Percentiles rank a stretch among this genome's conserved stretches.
Evolutionary conservation across 2,113 vertebrate species (phyloP).

Genomic region (Rhea americana): DNA sequence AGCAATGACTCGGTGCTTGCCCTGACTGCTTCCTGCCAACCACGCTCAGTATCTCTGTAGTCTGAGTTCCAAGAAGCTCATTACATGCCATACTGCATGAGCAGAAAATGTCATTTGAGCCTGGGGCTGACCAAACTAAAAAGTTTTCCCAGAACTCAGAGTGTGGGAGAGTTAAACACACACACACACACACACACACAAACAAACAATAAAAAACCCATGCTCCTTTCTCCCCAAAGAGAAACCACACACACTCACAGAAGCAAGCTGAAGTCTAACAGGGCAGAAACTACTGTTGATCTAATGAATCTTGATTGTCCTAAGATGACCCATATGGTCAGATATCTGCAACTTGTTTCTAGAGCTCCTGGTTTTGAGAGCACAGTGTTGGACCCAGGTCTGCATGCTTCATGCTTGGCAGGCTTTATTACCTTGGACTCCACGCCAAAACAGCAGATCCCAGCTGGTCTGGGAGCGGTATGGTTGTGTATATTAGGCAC

Average conservation of each 20-base stretch:
- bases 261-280: neutral
- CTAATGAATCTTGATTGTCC: neutral
- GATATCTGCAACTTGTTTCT: fast-evolving
- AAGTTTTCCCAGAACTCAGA: neutral
- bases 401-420: neutral
- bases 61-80: neutral
- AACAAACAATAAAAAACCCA: neutral
- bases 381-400: fast-evolving
- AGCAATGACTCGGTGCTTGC: neutral
- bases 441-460: conserved; percentile 5
- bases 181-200: no score
- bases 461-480: neutral
- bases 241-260: neutral
- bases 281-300: neutral
- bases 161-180: neutral
- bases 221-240: neutral
- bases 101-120: neutral
- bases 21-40: neutral
- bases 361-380: neutral
- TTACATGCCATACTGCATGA: neutral
- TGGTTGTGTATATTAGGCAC: neutral
- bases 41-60: neutral
- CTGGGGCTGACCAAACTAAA: neutral
- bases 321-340: neutral
- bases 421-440: neutral